phyloP scores from a whole-genome alignment of 2,113 vertebrate species.

The human (Homo sapiens) region GRCh38 chr2:155791501-155792000 shows the following conservation, averaged over 20 bases:
- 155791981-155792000: background rate
- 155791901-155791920: background rate
- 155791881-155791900: background rate
- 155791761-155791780: background rate
- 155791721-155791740: background rate
- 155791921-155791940: background rate
- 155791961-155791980: background rate
- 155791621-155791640: background rate
- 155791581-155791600: too few relatives aligned
- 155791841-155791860: background rate
- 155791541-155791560: too few relatives aligned
- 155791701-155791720: too few relatives aligned
- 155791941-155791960: background rate
- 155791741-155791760: background rate
- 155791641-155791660: background rate
- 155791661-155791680: background rate
- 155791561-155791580: too few relatives aligned
- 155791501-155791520: background rate
- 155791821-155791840: background rate
- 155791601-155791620: too few relatives aligned
- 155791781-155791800: background rate
- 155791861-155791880: background rate
- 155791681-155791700: background rate
- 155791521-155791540: background rate
- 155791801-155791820: background rate